phyloP scores from a whole-genome alignment of 2,797 vertebrate genomes.

The Oophaga sylvatica region DNA sequence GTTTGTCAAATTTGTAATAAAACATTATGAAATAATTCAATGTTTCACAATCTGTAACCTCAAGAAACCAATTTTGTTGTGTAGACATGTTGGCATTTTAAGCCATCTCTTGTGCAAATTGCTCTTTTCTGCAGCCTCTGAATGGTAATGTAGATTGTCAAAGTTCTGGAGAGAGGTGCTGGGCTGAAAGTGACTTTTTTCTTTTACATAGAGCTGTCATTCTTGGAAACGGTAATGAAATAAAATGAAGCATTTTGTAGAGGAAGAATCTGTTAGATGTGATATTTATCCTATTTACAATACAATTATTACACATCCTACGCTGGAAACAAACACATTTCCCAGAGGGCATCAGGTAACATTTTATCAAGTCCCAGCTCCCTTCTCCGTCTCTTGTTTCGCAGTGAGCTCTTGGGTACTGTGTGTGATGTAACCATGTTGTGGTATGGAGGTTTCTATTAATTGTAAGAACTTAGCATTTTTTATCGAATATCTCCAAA shows the following conservation, averaged over 20 bases:
- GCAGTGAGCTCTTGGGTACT: slow-evolving; percentile 2
- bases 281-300: slow-evolving; percentile 55
- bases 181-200: slow-evolving; percentile 3
- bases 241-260: slow-evolving; percentile 49
- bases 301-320: slow-evolving; percentile 58
- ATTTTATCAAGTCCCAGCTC: slow-evolving; percentile 39
- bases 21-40: slow-evolving; percentile 28
- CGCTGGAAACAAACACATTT: slow-evolving; percentile 52
- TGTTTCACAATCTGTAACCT: neutral
- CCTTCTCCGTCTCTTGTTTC: slow-evolving; percentile 22
- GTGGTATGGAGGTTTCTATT: neutral
- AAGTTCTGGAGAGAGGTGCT: neutral
- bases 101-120: slow-evolving; percentile 17
- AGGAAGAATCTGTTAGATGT: slow-evolving; percentile 55
- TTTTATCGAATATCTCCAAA: neutral
- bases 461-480: neutral
- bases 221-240: slow-evolving; percentile 43
- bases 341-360: slow-evolving; percentile 47
- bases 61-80: slow-evolving; percentile 31
- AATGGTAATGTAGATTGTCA: slow-evolving; percentile 25
- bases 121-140: neutral
- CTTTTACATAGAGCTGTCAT: slow-evolving; percentile 44
- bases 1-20: neutral
- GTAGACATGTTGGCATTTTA: neutral
- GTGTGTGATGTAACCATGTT: slow-evolving; percentile 16